Evolutionary conservation across 2,797 vertebrate genomes (phyloP).

Genomic region (Neosilurus hyrtlii): DNA sequence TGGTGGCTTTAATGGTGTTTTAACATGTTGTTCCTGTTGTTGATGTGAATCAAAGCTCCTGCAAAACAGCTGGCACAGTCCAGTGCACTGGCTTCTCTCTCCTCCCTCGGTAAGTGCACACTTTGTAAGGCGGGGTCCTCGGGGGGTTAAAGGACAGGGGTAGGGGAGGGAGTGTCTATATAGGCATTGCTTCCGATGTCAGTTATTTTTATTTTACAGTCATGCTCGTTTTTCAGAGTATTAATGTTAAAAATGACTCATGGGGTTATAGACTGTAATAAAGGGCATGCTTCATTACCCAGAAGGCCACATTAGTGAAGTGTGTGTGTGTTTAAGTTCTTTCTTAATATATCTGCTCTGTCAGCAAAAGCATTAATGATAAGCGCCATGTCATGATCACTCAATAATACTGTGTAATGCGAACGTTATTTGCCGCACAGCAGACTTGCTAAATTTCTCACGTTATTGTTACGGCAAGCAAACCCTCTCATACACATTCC

Average conservation of each 20-base stretch:
- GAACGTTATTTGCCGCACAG: neutral
- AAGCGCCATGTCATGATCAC: neutral
- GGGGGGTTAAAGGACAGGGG: slow-evolving; percentile 63
- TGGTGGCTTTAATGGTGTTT: slow-evolving; percentile 97
- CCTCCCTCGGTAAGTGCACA: slow-evolving; percentile 97
- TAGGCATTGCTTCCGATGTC: neutral
- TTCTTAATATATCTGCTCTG: neutral
- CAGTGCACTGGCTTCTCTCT: slow-evolving; percentile 99
- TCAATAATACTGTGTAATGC: neutral
- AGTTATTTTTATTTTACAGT: slow-evolving; percentile 24
- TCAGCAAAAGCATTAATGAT: neutral
- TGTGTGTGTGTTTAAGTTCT: neutral
- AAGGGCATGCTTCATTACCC: slow-evolving; percentile 52
- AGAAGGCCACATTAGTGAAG: slow-evolving; percentile 7
- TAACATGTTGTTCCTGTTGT: slow-evolving; percentile 99
- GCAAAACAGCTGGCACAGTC: slow-evolving; percentile 99
- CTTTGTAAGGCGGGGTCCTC: slow-evolving; percentile 71
- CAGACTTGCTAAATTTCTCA: neutral
- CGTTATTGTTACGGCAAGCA: neutral
- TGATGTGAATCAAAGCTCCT: slow-evolving; percentile 99
- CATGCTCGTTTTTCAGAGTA: slow-evolving; percentile 11
- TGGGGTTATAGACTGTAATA: slow-evolving; percentile 6
- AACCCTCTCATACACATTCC: neutral
- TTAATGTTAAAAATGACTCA: neutral
- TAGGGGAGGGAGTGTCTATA: slow-evolving; percentile 10